Conservation (phyloP, 1,140 invertebrate genomes). For the Subanguina moxae region DNA sequence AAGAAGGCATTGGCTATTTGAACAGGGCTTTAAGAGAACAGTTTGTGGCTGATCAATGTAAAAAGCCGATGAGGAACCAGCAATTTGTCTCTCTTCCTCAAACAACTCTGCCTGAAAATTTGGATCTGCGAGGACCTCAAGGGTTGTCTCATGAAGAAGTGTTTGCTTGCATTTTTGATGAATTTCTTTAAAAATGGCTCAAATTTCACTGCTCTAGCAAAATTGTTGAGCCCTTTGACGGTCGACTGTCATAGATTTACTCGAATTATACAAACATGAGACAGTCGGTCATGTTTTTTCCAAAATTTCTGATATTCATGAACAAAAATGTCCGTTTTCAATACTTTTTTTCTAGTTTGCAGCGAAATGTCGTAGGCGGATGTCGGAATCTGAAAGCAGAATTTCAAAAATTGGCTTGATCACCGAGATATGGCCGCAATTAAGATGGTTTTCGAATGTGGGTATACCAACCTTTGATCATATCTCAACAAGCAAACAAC, state of each 20-base stretch:
- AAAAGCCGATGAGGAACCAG: conserved; percentile 24
- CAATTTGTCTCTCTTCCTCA: conserved; percentile 36
- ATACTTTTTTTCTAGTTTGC: no score
- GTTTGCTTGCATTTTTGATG: neutral
- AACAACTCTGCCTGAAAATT: conserved; percentile 23
- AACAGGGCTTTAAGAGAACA: conserved; percentile 31
- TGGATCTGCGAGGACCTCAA: conserved; percentile 45
- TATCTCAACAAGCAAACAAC: no score
- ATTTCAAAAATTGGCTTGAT: no score
- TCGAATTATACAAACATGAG: neutral
- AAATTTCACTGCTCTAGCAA: neutral
- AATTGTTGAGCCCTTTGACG: neutral
- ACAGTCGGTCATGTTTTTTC: no score
- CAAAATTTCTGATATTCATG: no score
- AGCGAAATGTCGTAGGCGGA: no score
- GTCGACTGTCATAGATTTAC: neutral
- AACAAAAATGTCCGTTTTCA: no score
- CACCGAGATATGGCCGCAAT: no score
- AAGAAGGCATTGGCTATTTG: conserved; percentile 37
- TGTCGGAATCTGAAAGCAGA: no score
- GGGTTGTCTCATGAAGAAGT: conserved; percentile 43
- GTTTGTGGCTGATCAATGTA: conserved; percentile 42
- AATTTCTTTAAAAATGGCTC: conserved; percentile 13
- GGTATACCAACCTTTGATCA: no score
- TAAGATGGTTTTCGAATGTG: no score